Evolutionary conservation across 1,140 invertebrate species (phyloP).

Genomic region (Panagrolaimus sp.): DNA sequence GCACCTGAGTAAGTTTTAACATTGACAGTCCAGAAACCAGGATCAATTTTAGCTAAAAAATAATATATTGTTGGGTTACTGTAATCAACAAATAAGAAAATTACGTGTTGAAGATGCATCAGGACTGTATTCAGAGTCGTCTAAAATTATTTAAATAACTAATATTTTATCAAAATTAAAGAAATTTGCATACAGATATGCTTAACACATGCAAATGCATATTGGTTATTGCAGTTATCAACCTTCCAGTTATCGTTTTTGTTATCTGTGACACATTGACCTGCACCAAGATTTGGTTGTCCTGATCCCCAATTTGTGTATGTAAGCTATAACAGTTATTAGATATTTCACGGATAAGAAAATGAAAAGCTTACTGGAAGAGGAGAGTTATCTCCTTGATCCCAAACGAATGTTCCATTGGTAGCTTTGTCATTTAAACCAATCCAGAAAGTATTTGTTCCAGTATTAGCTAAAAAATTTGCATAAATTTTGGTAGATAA

Average conservation of each 20-base stretch:
- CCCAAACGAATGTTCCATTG: conserved; percentile 1
- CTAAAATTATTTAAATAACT: no score
- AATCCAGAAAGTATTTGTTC: conserved; percentile 2
- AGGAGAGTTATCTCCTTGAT: background rate
- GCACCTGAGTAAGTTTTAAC: background rate
- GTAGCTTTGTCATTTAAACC: background rate
- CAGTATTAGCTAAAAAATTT: background rate
- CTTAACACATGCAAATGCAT: background rate
- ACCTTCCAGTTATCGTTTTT: conserved; percentile 7
- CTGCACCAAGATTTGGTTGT: background rate
- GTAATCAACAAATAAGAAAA: background rate
- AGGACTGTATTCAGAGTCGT: no score
- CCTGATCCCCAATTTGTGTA: background rate
- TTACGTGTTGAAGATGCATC: no score
- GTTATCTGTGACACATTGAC: background rate
- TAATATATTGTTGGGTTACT: background rate
- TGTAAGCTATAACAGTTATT: background rate
- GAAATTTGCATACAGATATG: background rate
- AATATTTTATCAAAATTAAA: no score
- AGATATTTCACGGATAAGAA: no score
- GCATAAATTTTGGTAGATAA: no score
- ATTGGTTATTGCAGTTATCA: background rate
- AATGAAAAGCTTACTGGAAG: background rate
- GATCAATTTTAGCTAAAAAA: background rate
- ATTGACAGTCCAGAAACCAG: background rate